Percentiles rank a stretch among this genome's conserved stretches.
Conservation (phyloP, 2,797 vertebrate species). For the Helarctos malayanus region DNA sequence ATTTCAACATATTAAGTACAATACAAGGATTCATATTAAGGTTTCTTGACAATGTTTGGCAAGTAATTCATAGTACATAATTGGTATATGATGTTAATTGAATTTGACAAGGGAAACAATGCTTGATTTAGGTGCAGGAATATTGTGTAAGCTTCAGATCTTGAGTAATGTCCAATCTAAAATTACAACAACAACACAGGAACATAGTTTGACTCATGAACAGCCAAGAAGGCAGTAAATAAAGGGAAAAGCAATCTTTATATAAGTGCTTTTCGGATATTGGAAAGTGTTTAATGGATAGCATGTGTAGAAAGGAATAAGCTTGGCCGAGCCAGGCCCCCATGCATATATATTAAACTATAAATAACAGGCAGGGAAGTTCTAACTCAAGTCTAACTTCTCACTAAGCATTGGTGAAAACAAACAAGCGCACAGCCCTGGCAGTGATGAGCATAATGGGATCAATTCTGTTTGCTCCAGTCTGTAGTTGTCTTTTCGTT, state of each 20-base stretch:
- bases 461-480: accelerated
- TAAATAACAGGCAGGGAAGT: not conserved
- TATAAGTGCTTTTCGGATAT: not conserved
- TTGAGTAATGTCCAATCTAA: not conserved
- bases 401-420: not conserved
- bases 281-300: not conserved
- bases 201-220: not conserved
- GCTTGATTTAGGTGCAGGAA: not conserved
- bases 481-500: not conserved
- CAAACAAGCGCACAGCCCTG: not conserved
- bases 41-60: not conserved
- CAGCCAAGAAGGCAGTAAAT: not conserved
- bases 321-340: not conserved
- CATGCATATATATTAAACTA: not conserved
- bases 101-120: not conserved
- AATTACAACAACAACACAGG: not conserved
- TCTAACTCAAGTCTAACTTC: not conserved
- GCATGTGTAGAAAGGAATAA: not conserved
- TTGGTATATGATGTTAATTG: not conserved
- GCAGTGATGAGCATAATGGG: accelerated
- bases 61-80: not conserved
- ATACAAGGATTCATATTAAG: not conserved
- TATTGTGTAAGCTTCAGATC: not conserved
- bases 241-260: not conserved
- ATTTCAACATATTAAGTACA: not conserved